A percentile compares a stretch with the other conserved stretches of the same genome.
phyloP scores from a whole-genome alignment of 2,888 invertebrate genomes.

The Cyclophora albipunctata region DNA sequence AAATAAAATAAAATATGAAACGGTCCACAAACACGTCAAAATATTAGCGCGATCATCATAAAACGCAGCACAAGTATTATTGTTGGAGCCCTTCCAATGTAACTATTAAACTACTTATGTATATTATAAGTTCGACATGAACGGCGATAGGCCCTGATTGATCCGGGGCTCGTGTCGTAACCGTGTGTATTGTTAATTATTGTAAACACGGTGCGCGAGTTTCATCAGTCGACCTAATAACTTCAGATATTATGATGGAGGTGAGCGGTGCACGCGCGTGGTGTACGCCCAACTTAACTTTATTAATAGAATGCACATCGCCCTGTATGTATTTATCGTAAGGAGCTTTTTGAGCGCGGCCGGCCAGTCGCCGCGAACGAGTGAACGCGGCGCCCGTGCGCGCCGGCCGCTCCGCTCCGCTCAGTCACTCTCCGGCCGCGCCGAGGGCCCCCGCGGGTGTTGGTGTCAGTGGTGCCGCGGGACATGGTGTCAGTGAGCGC shows the following conservation, averaged over 20 bases:
- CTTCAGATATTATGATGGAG: slow-evolving; percentile 62
- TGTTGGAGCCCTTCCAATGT: slow-evolving; percentile 55
- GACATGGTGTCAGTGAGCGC: slow-evolving; percentile 5
- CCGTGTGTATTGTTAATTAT: slow-evolving; percentile 18
- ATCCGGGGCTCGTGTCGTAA: not conserved
- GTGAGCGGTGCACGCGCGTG: slow-evolving; percentile 56
- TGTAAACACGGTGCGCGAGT: slow-evolving; percentile 35
- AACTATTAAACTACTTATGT: slow-evolving; percentile 25
- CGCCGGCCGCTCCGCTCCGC: slow-evolving; percentile 27
- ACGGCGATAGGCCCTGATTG: slow-evolving; percentile 9
- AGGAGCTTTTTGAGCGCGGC: slow-evolving; percentile 60
- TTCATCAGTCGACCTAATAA: slow-evolving; percentile 65
- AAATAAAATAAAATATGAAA: slow-evolving; percentile 51
- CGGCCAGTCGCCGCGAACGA: slow-evolving; percentile 53
- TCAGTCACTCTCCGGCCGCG: slow-evolving; percentile 28
- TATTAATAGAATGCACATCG: slow-evolving; percentile 72
- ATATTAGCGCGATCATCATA: slow-evolving; percentile 40
- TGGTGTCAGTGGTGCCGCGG: not conserved
- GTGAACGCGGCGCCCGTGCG: slow-evolving; percentile 57
- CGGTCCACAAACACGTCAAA: slow-evolving; percentile 27
- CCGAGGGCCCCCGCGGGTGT: not conserved
- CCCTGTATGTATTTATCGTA: slow-evolving; percentile 60
- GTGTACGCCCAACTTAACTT: slow-evolving; percentile 61
- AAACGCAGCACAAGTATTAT: slow-evolving; percentile 43
- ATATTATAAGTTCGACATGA: slow-evolving; percentile 22